Base-by-base conservation (phyloP, 2,797 vertebrate genomes). In the Gymnoscopelus microlampas region DNA sequence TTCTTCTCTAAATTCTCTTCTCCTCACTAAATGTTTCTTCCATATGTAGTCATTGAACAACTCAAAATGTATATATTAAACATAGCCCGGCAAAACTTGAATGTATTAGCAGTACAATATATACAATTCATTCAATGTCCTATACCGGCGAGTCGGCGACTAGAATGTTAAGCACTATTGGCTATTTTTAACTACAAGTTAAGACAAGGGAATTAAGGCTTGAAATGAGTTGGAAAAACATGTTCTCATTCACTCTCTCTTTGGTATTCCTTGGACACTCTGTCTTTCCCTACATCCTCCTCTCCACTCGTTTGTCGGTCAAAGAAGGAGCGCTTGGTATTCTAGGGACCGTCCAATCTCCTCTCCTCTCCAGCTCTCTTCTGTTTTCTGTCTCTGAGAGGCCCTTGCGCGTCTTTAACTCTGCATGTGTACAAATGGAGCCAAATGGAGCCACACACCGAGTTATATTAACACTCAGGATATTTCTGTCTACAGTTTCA, bases 281-380 rank as follows among this genome's bases (percentile, higher is more conserved):
- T 65, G 78, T 85, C 82, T 82, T 82, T 82, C 81, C 63, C 81
- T 71, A 74, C 83, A 83, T 79, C 76, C 83, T 76, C 78, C 81
- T 79, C 77, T 85, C 68, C 74, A 79, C 76, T 74, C 76, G 78
- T 87, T 63, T 84, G 80, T 79, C 51, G 24, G 74, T 77, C 77
- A 85, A 76, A 81, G 74, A 77, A 87, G 74, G 76, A 87, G 81
- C 78, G 78, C 66, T 92, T 91, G 85, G 88, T 91, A 92, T 91
- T 91, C 91, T 68, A 84, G 53, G 84, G 87, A 87, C 85, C 85
- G 80, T 86, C 78, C 83, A 77, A 71, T 79, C 78, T 74, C 78
- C 87, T 86, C 83, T 87, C 77, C 80, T 84, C 77, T 81, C 65
- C 73, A 76, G 76, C 78, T 50, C 83, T 76, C 80, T 78, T 60